Conservation (phyloP, 2,888 invertebrate genomes). For the Eulithis prunata region DNA sequence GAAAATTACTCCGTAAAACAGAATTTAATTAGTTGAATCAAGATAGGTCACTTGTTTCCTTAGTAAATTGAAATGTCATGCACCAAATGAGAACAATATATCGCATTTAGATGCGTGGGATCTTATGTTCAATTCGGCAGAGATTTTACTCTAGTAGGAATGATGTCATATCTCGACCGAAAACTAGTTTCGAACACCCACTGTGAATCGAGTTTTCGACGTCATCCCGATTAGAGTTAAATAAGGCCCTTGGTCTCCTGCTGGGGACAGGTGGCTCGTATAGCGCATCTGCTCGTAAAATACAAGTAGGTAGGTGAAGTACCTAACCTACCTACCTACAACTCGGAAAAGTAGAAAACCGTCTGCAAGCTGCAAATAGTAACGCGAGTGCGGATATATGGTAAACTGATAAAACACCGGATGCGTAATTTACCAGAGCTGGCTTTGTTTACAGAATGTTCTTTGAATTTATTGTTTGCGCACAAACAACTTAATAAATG, state of each 20-base stretch:
- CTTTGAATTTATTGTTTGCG: slow-evolving; percentile 5
- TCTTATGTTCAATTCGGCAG: too few species aligned
- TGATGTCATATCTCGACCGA: too few species aligned
- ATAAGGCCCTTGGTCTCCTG: too few species aligned
- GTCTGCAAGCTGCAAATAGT: slow-evolving; percentile 26
- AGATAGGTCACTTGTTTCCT: neutral
- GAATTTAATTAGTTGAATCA: neutral
- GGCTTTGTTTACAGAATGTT: slow-evolving; percentile 23
- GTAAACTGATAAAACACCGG: slow-evolving; percentile 20
- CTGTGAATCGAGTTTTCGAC: too few species aligned
- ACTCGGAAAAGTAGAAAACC: slow-evolving; percentile 29
- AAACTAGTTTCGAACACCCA: too few species aligned
- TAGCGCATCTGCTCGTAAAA: too few species aligned
- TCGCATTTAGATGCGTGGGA: too few species aligned
- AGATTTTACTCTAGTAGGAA: too few species aligned
- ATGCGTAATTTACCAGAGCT: slow-evolving; percentile 24
- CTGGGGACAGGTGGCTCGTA: too few species aligned
- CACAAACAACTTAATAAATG: slow-evolving; percentile 10
- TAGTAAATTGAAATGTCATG: neutral
- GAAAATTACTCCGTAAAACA: neutral
- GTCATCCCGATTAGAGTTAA: too few species aligned
- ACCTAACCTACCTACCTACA: too few species aligned
- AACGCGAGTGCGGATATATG: slow-evolving; percentile 5
- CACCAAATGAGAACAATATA: neutral
- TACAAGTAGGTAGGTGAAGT: too few species aligned